phyloP scores from a whole-genome alignment of 2,888 invertebrate species.

The Troglohyphantes excavatus region DNA sequence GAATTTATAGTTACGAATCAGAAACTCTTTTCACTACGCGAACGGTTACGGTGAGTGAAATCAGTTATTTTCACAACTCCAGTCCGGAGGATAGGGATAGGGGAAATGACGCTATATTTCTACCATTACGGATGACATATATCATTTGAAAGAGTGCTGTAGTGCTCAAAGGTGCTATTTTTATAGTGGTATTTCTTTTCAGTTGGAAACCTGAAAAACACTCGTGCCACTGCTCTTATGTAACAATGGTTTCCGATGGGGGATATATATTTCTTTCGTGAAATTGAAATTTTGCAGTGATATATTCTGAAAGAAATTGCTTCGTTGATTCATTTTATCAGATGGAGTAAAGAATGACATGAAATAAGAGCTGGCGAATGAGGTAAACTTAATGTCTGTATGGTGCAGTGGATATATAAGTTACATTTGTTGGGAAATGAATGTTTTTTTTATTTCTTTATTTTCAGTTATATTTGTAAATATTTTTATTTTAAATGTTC shows the following conservation, averaged over 20 bases:
- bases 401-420: not conserved
- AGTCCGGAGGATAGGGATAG: constrained; percentile 9
- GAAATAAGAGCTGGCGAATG: not conserved
- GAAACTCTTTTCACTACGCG: not conserved
- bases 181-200: constrained; percentile 3
- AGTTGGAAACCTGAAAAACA: not conserved
- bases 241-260: not conserved
- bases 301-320: constrained; percentile 3
- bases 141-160: constrained; percentile 22
- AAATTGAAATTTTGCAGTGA: constrained; percentile 26
- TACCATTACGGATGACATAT: constrained; percentile 30
- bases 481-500: too few species aligned
- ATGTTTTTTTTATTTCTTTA: not conserved
- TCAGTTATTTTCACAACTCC: constrained; percentile 1
- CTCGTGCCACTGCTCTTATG: not conserved
- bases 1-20: too few species aligned
- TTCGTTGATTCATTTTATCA: not conserved
- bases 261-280: constrained; percentile 6
- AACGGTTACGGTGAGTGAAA: not conserved
- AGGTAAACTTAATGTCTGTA: not conserved
- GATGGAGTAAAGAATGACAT: constrained; percentile 1
- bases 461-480: too few species aligned
- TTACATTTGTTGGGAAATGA: not conserved
- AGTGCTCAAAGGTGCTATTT: not conserved
- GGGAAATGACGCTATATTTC: constrained; percentile 52